phyloP scores from a whole-genome alignment of 2,888 invertebrate genomes.

The Cataglyphis livida region DNA sequence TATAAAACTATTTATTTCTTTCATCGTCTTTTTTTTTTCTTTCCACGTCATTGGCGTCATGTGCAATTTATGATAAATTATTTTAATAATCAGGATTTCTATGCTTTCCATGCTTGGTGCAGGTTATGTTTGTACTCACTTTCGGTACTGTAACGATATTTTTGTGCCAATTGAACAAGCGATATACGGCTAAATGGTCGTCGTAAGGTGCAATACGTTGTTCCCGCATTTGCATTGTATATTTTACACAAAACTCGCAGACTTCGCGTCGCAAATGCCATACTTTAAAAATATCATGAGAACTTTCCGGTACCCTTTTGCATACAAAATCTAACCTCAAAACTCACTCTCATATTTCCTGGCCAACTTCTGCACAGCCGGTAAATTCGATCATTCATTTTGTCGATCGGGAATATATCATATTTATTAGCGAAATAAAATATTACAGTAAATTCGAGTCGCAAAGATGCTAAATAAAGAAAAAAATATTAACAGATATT shows the following conservation, averaged over 20 bases:
- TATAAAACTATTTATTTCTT: background rate
- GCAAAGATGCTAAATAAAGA: background rate
- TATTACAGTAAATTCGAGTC: background rate
- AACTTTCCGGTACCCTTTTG: constrained; percentile 61
- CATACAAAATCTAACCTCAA: background rate
- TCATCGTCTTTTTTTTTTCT: background rate
- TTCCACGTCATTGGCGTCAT: background rate
- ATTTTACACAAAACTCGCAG: constrained; percentile 78
- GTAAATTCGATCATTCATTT: background rate
- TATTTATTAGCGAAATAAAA: background rate
- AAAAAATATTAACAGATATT: background rate
- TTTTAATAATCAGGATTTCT: constrained; percentile 2
- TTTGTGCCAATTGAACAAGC: constrained; percentile 70
- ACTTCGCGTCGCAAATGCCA: constrained; percentile 80
- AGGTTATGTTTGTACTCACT: constrained; percentile 79
- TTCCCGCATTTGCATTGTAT: constrained; percentile 75
- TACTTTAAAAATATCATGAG: constrained; percentile 67
- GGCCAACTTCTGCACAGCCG: background rate
- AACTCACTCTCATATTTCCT: background rate
- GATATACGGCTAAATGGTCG: constrained; percentile 71
- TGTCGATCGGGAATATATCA: background rate
- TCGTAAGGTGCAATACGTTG: constrained; percentile 71
- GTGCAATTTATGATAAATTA: background rate
- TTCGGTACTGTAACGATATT: constrained; percentile 74
- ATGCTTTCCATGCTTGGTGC: constrained; percentile 28